phyloP scores from a whole-genome alignment of 1,140 invertebrate genomes.

The Solen grandis region DNA sequence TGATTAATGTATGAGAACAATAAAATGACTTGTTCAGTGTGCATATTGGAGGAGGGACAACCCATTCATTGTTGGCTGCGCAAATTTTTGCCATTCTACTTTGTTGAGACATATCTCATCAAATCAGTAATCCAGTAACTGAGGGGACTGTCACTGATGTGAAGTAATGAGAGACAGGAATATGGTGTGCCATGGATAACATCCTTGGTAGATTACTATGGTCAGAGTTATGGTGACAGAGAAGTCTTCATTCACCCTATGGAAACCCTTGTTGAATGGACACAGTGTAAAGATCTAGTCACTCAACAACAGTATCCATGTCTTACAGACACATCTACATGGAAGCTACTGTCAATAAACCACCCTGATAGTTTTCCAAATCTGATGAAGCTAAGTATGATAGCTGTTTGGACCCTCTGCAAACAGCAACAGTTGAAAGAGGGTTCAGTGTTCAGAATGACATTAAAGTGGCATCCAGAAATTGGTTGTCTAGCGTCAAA shows the following conservation, averaged over 20 bases:
- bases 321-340: background rate
- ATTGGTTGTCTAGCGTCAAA: background rate
- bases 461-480: background rate
- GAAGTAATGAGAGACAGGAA: background rate
- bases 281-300: background rate
- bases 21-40: too few species aligned
- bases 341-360: constrained; percentile 3
- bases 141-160: background rate
- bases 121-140: background rate
- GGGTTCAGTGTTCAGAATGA: constrained; percentile 3
- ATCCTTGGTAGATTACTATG: too few species aligned
- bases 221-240: too few species aligned
- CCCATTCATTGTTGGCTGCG: too few species aligned
- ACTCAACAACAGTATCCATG: background rate
- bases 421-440: background rate
- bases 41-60: too few species aligned
- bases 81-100: too few species aligned
- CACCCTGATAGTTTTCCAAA: background rate
- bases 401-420: background rate
- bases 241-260: too few species aligned
- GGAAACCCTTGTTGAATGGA: background rate
- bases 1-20: too few species aligned
- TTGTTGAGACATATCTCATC: too few species aligned
- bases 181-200: background rate
- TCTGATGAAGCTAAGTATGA: background rate